Evolutionary conservation across 2,888 invertebrate genomes (phyloP), one percentile per base, ranked within the genome.

Genomic region (Eupithecia subfuscata): DNA sequence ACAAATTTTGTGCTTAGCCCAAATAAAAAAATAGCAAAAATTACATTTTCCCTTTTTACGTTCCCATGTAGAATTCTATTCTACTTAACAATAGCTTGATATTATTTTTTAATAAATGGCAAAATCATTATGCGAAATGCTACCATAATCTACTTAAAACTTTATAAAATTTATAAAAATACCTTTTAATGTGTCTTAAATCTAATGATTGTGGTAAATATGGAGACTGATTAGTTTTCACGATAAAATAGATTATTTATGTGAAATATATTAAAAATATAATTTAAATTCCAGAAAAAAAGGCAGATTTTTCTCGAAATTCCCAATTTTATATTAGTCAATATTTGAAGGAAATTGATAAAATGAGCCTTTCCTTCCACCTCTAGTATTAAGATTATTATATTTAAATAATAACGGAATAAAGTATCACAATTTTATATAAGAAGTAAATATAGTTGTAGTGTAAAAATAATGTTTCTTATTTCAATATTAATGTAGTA

Each of bases 61-160:
- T 34, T 18, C 9, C 34, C 18, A 40, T n/a, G 2, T 67, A 40
- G 65, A 67, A 67, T n/a, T 12, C 37, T 67, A 37, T 37, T 67
- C 37, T 67, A 64, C 64, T 40, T n/a, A 34, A 67, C 12, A 60
- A 60, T 37, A 67, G 37, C 40, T 67, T 40, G 9, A 64, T 56
- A 69, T 43, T 69, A 25, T 75, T 69, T 60, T 8, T 69, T 60
- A 69, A 64, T 69, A 75, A 76, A 78, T 78, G 75, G 73, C 74
- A 76, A 74, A 74, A 71, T 76, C 73, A 78, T 70, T 60, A 76
- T 68, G 75, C 63, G 60, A 77, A 71, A 77, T 77, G 75, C 73
- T 75, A 71, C 67, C 37, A 48, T 40, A 68, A 45, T 43, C 30
- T 69, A 67, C 22, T 40, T 67, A n/a, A 52, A 68, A 34, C 18